Percentiles rank a stretch among this genome's conserved stretches.
These are phyloP conservation scores for Plestiodon gilberti DNA, from an alignment of 2,113 vertebrate genomes.

Conservation along the genomic window DNA sequence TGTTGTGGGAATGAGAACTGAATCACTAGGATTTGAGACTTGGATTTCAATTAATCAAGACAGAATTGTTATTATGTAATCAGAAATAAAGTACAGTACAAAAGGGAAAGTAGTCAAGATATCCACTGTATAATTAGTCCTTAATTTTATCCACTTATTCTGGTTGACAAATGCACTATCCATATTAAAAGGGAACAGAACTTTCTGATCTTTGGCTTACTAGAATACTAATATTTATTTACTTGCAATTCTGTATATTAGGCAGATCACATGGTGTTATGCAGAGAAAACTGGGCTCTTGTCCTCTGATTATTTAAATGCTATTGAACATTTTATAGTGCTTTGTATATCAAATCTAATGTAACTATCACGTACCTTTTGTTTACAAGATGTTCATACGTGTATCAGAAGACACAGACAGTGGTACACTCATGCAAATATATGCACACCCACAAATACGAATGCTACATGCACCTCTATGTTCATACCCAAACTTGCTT, in stretches of 20 bases:
- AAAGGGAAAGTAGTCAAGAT: background rate
- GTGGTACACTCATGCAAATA: background rate
- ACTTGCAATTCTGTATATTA: background rate
- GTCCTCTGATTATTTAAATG: background rate
- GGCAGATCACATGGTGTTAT: background rate
- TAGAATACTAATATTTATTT: background rate
- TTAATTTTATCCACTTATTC: background rate
- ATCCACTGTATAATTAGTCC: background rate
- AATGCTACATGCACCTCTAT: constrained; percentile 10
- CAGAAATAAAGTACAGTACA: background rate
- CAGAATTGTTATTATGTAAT: constrained; percentile 3
- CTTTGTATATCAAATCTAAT: background rate
- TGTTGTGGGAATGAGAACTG: background rate
- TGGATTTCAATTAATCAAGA: background rate
- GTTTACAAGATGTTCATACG: background rate
- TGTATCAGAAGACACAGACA: background rate
- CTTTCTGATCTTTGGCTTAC: background rate
- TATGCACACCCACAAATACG: background rate
- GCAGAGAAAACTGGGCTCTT: background rate
- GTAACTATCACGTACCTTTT: background rate
- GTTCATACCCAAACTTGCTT: background rate
- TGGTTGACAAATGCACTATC: background rate
- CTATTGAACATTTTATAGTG: background rate
- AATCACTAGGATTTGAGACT: background rate
- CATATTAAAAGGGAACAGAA: background rate